phyloP scores from a whole-genome alignment of 2,888 invertebrate species.

The Athalia rosae region DNA sequence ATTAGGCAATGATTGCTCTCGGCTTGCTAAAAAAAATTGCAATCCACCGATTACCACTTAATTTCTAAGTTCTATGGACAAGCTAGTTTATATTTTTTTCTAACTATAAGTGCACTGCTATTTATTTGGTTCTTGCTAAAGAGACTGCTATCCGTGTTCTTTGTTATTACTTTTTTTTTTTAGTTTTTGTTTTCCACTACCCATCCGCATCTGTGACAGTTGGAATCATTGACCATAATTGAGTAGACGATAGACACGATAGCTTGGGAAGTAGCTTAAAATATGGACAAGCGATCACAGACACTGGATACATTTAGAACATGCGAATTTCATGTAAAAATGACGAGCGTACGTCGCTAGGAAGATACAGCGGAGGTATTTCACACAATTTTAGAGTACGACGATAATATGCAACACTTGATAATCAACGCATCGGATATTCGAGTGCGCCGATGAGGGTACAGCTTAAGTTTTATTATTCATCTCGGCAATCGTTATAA shows the following conservation, averaged over 20 bases:
- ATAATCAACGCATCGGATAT: too few species aligned
- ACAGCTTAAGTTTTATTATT: too few species aligned
- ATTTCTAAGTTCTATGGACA: constrained; percentile 12
- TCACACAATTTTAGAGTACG: not conserved
- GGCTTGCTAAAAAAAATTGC: not conserved
- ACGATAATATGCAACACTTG: too few species aligned
- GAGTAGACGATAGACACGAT: not conserved
- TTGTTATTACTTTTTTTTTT: not conserved
- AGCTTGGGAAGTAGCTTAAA: not conserved
- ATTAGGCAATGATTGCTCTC: not conserved
- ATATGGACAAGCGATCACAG: constrained; percentile 40
- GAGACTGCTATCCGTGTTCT: constrained; percentile 28
- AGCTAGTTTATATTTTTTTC: constrained; percentile 18
- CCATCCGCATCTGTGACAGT: not conserved
- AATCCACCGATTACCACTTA: not conserved
- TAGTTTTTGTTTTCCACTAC: not conserved
- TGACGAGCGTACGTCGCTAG: not conserved
- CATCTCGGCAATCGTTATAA: too few species aligned
- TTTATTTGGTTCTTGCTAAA: constrained; percentile 39
- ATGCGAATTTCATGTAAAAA: constrained; percentile 25
- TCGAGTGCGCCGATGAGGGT: too few species aligned
- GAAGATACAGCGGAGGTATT: not conserved
- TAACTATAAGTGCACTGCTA: constrained; percentile 42
- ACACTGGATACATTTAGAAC: constrained; percentile 34
- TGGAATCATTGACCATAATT: too few species aligned